phyloP scores from a whole-genome alignment of 1,140 invertebrate genomes.

The Drosophila ogumai region DNA sequence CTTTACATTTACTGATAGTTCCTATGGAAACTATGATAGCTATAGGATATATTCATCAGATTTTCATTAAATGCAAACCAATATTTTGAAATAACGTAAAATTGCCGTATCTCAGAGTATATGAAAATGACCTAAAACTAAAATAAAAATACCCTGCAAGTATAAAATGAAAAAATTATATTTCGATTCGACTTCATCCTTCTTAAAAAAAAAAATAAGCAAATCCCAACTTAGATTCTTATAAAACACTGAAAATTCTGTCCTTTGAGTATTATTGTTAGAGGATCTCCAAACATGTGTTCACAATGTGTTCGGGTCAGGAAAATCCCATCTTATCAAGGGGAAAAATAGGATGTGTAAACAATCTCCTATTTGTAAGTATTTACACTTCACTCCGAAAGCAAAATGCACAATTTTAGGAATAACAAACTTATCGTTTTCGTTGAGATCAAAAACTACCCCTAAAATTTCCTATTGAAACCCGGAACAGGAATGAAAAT shows the following conservation, averaged over 20 bases:
- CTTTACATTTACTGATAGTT: no score
- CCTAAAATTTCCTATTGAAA: background rate
- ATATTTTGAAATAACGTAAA: no score
- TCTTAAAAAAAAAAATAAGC: no score
- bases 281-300: background rate
- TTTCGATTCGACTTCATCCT: no score
- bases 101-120: no score
- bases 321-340: background rate
- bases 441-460: background rate
- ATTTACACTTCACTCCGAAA: slow-evolving; percentile 3
- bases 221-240: no score
- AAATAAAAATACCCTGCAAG: no score
- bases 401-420: background rate
- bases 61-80: no score
- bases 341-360: background rate
- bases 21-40: no score
- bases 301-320: background rate
- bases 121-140: no score
- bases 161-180: no score
- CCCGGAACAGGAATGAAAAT: background rate
- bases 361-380: background rate
- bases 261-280: background rate
- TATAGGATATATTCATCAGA: no score
- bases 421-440: background rate
- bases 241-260: background rate